Percentiles rank a stretch among this genome's conserved stretches.
phyloP scores from a whole-genome alignment of 1,140 invertebrate species.

The Formica exsecta region DNA sequence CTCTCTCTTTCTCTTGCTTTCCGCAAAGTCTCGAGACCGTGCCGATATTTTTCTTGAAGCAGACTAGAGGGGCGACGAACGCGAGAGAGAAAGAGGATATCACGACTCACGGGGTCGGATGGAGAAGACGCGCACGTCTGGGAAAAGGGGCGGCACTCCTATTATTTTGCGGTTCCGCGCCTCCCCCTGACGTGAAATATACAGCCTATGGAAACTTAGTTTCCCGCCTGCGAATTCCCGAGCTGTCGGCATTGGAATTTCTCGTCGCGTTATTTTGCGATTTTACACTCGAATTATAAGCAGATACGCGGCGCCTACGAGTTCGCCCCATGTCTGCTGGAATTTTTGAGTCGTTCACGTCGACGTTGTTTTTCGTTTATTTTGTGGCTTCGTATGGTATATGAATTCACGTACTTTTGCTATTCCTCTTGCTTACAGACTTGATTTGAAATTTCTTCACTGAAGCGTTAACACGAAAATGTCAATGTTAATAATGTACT shows the following conservation, averaged over 20 bases:
- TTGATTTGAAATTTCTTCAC: constrained; percentile 44
- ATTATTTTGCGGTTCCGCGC: constrained; percentile 52
- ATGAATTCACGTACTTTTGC: constrained; percentile 40
- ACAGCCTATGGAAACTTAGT: constrained; percentile 59
- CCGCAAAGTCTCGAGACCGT: neutral
- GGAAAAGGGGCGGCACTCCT: constrained; percentile 15
- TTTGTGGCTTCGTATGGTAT: constrained; percentile 18
- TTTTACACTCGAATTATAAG: constrained; percentile 64
- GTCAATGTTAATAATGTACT: neutral
- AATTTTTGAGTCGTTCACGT: constrained; percentile 47
- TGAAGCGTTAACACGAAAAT: constrained; percentile 3
- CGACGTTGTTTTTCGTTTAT: constrained; percentile 53
- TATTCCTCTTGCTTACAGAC: constrained; percentile 42
- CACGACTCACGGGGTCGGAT: constrained; percentile 19
- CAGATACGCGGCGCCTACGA: constrained; percentile 55
- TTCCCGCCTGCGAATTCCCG: constrained; percentile 31
- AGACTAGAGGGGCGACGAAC: neutral
- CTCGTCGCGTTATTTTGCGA: constrained; percentile 56
- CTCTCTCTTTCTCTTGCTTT: neutral
- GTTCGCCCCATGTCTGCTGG: constrained; percentile 29
- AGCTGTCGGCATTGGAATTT: constrained; percentile 54
- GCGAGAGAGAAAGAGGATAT: neutral
- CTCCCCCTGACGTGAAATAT: constrained; percentile 31
- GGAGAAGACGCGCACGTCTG: constrained; percentile 9
- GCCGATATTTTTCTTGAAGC: constrained; percentile 39